Conservation (phyloP, 2,888 invertebrate genomes). For the Thecophora atra region DNA sequence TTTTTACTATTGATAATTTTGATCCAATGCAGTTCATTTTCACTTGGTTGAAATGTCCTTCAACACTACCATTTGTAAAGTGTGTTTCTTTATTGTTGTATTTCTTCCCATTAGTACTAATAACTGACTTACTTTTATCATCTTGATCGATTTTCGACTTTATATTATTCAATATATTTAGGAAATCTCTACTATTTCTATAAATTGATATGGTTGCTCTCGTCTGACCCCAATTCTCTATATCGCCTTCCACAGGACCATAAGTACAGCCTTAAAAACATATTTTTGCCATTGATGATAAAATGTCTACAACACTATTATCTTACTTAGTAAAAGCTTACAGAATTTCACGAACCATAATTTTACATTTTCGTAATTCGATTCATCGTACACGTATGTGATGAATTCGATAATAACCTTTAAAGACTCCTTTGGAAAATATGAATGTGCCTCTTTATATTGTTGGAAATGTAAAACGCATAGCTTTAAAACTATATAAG, state of each 20-base stretch:
- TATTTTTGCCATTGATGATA: neutral
- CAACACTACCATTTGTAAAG: too few species aligned
- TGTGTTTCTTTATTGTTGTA: too few species aligned
- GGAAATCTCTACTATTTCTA: neutral
- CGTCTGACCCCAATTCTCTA: neutral
- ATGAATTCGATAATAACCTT: neutral
- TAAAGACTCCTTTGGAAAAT: too few species aligned
- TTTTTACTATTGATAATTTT: too few species aligned
- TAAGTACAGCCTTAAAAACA: neutral
- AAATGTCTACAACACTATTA: neutral
- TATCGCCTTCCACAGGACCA: neutral
- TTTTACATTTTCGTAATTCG: neutral
- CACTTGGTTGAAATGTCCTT: too few species aligned
- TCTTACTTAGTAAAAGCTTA: neutral
- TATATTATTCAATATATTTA: too few species aligned
- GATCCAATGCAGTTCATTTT: too few species aligned
- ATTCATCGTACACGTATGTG: neutral
- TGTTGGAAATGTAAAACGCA: slow-evolving; percentile 14
- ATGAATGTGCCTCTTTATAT: neutral
- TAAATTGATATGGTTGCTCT: neutral
- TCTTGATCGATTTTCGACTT: neutral
- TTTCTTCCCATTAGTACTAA: too few species aligned
- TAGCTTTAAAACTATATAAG: neutral
- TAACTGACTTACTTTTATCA: too few species aligned
- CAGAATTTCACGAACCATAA: neutral